Base-by-base conservation (phyloP, 2,113 vertebrate genomes). In the Anser cygnoides region DNA sequence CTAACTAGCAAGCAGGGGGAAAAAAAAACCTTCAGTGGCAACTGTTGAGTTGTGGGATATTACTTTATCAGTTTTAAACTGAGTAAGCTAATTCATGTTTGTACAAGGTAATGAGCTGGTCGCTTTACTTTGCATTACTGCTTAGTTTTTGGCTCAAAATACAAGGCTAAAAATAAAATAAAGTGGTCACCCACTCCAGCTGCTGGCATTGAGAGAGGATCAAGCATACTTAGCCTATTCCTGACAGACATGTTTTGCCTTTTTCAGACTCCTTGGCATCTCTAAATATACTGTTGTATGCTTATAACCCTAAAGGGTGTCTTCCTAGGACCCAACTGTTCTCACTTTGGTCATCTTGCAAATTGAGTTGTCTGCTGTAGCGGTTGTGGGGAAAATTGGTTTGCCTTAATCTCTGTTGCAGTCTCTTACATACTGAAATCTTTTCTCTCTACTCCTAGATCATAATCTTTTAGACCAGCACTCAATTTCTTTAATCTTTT, bases 151-250 rank as follows among this genome's bases (percentile, higher is more conserved):
- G 84, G 77, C 77, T 93, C 46, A 71, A 84, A 93, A 94, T 86
- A 57, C 43, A 33, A 72, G 33, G 62, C 91, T 97, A 91, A 95
- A 96, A 95, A 96, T 96, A 94, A 89, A 80, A 26, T 39, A 15
- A 12, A 79, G 44, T 91, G 87, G 81, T 95, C 87, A 92, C 68
- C 50, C 12, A 49, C 57, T 93, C 26, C 61, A 82, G 91, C 95
- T 92, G 84, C 74, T 95, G 84, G 70, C 87, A 65, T 57, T 92
- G 74, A 52, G 86, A 75, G 76, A 90, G 58, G 46, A 35, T 92
- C 74, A 68, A 65, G 58, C 70, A 44, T 95, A 35, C 39, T 87
- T 75, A 75, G 73, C 87, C 80, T 89, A 50, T 87, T 93, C 54
- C 70, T 87, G 54, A 90, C 65, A 43, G 49, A 81, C 49, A 72